Conservation (phyloP, 2,113 vertebrate genomes). For the Nycticryphes semicollaris region DNA sequence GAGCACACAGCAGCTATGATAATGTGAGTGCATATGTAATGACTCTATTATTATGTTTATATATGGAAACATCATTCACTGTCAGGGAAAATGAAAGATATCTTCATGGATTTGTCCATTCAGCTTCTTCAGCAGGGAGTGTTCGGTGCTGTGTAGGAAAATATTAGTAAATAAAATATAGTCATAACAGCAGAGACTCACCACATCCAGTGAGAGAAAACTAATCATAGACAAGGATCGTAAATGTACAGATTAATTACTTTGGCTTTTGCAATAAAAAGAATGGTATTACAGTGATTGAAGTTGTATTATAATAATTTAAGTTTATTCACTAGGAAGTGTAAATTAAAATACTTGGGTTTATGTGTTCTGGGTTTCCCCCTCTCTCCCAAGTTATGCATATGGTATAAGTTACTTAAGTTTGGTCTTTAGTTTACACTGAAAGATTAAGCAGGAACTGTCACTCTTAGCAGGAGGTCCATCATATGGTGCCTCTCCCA, state of each 20-base stretch:
- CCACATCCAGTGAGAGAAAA: neutral
- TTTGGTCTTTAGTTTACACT: neutral
- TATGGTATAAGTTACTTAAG: neutral
- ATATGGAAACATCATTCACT: slow-evolving; percentile 70
- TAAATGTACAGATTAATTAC: slow-evolving; percentile 55
- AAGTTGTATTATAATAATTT: neutral
- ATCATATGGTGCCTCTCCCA: neutral
- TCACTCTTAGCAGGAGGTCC: neutral
- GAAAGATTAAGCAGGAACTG: slow-evolving; percentile 2
- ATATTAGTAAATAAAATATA: slow-evolving; percentile 59
- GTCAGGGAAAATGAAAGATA: slow-evolving; percentile 74
- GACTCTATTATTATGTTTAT: slow-evolving; percentile 76
- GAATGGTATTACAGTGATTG: neutral
- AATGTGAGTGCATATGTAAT: slow-evolving; percentile 69
- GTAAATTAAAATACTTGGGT: neutral
- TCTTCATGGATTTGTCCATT: slow-evolving; percentile 69
- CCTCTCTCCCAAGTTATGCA: neutral
- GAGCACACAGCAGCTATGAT: slow-evolving; percentile 30
- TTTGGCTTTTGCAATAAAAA: slow-evolving; percentile 29
- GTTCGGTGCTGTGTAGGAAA: slow-evolving; percentile 45
- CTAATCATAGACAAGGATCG: neutral
- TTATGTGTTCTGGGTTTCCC: neutral
- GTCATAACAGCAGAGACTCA: neutral
- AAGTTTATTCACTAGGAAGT: slow-evolving; percentile 13
- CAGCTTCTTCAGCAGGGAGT: slow-evolving; percentile 72